Base-by-base conservation (phyloP, 2,113 vertebrate genomes). In the Parus major region DNA sequence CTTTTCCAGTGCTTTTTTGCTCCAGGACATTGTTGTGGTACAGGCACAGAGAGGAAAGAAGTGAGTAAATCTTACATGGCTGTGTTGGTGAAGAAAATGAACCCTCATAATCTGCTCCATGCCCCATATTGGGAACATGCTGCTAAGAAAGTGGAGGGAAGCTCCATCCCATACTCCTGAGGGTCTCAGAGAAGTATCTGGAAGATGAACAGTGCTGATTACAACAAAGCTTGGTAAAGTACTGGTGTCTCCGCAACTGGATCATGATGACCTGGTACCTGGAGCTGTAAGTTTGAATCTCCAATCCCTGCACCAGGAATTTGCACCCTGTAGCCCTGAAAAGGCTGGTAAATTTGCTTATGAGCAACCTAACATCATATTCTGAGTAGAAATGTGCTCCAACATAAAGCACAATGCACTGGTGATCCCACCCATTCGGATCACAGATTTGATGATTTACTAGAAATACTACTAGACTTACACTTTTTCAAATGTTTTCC, bases 131-230 rank as follows among this genome's bases (percentile, higher is more conserved):
- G 52, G 13, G 33, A 86, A 75, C 60, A 12, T 81, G 56, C 33
- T 70, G 28, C 56, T 56, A 68, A 66, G 52, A 33, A 65, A 65
- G 41, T 8, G 46, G 41, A 82, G 35, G 73, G 35, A 61, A 84
- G 7, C 27, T 79, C 27, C 0, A 0, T 20, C 18, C 50, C 28
- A 16, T 33, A 19, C 31, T 63, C 44, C 53, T 1, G 1, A 75
- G 39, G 23, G 42, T 89, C 27, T 88, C 69, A 31, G 33, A 73
- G 63, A 81, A 71, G 49, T 4, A 59, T 16, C 0, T 70, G 60
- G 42, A 66, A 91, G 49, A 36, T 28, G 21, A 89, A 56, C 11
- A 53, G 23, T 10, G 46, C 18, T 7, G 3, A 47, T 33, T 31
- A 29, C 8, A 84, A 15, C 5, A 89, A 55, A 73, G 15, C 19